phyloP scores from a whole-genome alignment of 2,797 vertebrate species.

The Chelon auratus region DNA sequence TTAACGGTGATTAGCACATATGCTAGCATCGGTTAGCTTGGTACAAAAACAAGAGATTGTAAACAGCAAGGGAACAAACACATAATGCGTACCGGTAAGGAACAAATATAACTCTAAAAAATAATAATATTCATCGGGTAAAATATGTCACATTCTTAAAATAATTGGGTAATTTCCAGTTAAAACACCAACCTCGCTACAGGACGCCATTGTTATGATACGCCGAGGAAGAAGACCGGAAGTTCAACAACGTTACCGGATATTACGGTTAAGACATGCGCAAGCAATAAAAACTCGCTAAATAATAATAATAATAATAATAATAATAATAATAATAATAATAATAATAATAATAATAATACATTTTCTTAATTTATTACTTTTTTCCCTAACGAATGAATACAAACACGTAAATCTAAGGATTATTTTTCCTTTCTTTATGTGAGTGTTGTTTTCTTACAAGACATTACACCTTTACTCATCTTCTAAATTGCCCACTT shows the following conservation, averaged over 20 bases:
- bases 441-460: no score
- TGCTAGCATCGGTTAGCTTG: conserved; percentile 51
- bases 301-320: background rate
- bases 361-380: no score
- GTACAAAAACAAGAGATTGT: conserved; percentile 9
- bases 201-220: conserved; percentile 68
- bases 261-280: conserved; percentile 11
- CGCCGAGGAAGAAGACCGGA: conserved; percentile 29
- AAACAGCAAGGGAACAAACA: conserved; percentile 1
- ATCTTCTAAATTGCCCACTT: no score
- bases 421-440: no score
- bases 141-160: fast-evolving
- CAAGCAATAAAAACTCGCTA: no score
- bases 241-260: conserved; percentile 46
- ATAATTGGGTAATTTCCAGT: fast-evolving
- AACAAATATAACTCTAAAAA: fast-evolving
- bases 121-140: fast-evolving
- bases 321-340: background rate
- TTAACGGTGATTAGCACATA: conserved; percentile 13
- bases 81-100: fast-evolving
- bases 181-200: conserved; percentile 55
- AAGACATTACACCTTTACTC: no score
- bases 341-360: background rate
- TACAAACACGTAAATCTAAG: no score
- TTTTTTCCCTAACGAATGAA: no score